phyloP scores from a whole-genome alignment of 2,888 invertebrate genomes.

The Yponomeuta plumbellus region DNA sequence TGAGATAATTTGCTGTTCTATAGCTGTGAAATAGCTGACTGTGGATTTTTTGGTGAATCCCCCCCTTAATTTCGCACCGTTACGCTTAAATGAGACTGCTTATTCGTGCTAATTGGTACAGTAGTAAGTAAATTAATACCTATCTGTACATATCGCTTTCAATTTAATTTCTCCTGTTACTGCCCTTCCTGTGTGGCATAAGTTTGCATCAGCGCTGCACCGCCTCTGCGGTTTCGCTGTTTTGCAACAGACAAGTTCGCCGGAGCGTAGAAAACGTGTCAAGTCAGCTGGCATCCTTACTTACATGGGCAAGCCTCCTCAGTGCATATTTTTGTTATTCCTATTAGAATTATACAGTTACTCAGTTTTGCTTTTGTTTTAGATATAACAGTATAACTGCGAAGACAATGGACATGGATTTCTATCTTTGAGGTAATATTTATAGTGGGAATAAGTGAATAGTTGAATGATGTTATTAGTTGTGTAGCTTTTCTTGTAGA shows the following conservation, averaged over 20 bases:
- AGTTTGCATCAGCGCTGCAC: constrained; percentile 8
- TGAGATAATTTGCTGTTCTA: constrained; percentile 32
- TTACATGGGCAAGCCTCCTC: constrained; percentile 19
- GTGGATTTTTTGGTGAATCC: constrained; percentile 27
- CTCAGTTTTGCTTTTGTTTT: constrained; percentile 18
- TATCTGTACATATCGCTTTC: background rate
- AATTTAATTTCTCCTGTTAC: background rate
- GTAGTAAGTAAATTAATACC: constrained; percentile 4
- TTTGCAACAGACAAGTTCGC: constrained; percentile 61
- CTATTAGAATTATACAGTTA: background rate
- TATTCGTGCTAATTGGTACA: background rate
- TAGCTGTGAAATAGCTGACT: constrained; percentile 49
- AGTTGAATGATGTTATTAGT: background rate
- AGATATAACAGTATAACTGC: constrained; percentile 25
- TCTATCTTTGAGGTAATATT: constrained; percentile 36
- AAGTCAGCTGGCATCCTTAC: constrained; percentile 47
- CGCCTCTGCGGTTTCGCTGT: constrained; percentile 42
- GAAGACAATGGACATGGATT: constrained; percentile 40
- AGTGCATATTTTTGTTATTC: constrained; percentile 6
- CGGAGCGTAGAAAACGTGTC: constrained; percentile 73
- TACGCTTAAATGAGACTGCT: background rate
- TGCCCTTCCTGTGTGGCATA: constrained; percentile 1
- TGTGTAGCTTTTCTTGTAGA: background rate
- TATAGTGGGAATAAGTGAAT: background rate
- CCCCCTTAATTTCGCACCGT: background rate